phyloP scores from a whole-genome alignment of 2,888 invertebrate genomes.

The Clunio marinus region DNA sequence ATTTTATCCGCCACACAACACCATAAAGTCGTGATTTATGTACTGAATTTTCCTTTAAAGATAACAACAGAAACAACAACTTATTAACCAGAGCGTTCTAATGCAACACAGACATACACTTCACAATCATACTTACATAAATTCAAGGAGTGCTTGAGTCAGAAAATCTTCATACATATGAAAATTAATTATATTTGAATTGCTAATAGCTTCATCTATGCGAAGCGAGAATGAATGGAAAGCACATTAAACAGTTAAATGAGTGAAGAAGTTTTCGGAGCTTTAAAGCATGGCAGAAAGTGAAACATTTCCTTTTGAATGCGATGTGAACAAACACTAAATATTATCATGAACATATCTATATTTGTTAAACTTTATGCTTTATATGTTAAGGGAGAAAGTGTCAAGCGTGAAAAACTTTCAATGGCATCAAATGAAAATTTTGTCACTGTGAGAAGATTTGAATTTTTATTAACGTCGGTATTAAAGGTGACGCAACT shows the following conservation, averaged over 20 bases:
- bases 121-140: background rate
- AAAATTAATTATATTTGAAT: background rate
- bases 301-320: conserved; percentile 3
- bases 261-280: background rate
- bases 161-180: background rate
- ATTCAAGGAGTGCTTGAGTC: too few species aligned
- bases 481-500: too few species aligned
- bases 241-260: too few species aligned
- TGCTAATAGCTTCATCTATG: conserved; percentile 17
- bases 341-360: background rate
- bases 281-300: background rate
- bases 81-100: background rate
- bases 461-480: too few species aligned
- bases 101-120: background rate
- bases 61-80: background rate
- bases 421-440: too few species aligned
- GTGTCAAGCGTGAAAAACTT: conserved; percentile 3
- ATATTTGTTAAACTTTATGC: background rate
- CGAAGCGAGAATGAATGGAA: background rate
- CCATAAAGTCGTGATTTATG: conserved; percentile 2
- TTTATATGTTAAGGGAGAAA: background rate
- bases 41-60: background rate
- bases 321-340: background rate
- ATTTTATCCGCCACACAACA: background rate
- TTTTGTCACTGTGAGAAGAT: too few species aligned